Conservation (phyloP, 2,888 invertebrate genomes). For the Nymphalis polychloros region DNA sequence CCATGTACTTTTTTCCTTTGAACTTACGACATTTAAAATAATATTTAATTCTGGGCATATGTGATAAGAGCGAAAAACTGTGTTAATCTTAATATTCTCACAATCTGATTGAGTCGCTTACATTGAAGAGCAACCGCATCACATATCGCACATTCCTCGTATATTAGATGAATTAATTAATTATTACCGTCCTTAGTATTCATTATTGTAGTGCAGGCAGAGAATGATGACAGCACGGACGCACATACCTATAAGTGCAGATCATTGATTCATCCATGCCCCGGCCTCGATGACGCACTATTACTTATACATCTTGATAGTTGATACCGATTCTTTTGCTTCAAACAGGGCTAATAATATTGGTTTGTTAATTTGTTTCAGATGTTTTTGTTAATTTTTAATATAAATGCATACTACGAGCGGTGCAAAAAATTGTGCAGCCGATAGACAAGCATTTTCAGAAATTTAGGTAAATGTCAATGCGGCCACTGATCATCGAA, state of each 20-base stretch:
- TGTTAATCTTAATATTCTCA: slow-evolving; percentile 4
- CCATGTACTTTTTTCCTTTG: no score
- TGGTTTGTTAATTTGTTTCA: no score
- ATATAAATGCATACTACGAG: no score
- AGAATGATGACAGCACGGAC: slow-evolving; percentile 35
- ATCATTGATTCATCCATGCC: slow-evolving; percentile 37
- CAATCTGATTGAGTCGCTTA: slow-evolving; percentile 33
- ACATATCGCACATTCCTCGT: slow-evolving; percentile 40
- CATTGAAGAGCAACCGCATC: slow-evolving; percentile 27
- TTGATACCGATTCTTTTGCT: neutral
- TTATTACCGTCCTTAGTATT: slow-evolving; percentile 43
- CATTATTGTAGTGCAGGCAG: slow-evolving; percentile 37
- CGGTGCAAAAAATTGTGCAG: no score
- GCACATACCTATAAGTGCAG: slow-evolving; percentile 36
- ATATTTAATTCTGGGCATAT: no score
- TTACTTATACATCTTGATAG: slow-evolving; percentile 8
- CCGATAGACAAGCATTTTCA: no score
- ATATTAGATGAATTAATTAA: slow-evolving; percentile 42
- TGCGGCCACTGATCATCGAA: no score
- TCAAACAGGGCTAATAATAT: neutral
- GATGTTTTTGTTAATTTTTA: no score
- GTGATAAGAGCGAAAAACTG: neutral
- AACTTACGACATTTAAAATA: no score
- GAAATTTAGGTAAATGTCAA: no score
- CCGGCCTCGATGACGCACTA: slow-evolving; percentile 28